phyloP scores from a whole-genome alignment of 2,113 vertebrate species.

The Blennius ocellaris region DNA sequence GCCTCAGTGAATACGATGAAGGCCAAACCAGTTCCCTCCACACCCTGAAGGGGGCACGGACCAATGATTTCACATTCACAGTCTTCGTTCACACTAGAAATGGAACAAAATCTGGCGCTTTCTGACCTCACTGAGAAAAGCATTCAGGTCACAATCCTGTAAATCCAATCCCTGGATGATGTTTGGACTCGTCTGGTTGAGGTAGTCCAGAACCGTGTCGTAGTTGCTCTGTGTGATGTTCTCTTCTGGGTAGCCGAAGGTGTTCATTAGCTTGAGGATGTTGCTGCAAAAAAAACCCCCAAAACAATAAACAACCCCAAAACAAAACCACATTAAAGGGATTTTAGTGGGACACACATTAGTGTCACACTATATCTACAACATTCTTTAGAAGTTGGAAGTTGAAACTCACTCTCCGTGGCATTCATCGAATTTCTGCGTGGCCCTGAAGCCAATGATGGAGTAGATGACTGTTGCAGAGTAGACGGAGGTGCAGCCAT shows the following conservation, averaged over 20 bases:
- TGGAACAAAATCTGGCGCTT: too few species aligned
- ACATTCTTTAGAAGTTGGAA: background rate
- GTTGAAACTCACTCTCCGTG: slow-evolving; percentile 55
- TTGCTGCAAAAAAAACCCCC: slow-evolving; percentile 70
- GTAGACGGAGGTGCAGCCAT: slow-evolving; percentile 93
- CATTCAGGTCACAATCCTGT: slow-evolving; percentile 70
- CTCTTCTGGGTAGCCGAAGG: slow-evolving; percentile 74
- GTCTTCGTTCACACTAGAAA: too few species aligned
- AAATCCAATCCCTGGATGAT: slow-evolving; percentile 65
- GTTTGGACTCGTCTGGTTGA: slow-evolving; percentile 72
- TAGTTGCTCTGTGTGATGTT: slow-evolving; percentile 79
- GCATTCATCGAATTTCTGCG: slow-evolving; percentile 88
- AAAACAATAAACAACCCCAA: background rate
- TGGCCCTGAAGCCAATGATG: slow-evolving; percentile 97
- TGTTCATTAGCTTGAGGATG: slow-evolving; percentile 74
- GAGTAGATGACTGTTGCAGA: slow-evolving; percentile 95
- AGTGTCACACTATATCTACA: too few species aligned
- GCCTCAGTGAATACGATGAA: slow-evolving; percentile 99
- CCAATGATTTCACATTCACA: background rate
- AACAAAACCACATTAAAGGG: background rate
- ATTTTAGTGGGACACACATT: too few species aligned
- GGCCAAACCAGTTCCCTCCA: slow-evolving; percentile 94
- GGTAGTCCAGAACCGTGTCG: background rate
- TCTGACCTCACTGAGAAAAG: slow-evolving; percentile 79
- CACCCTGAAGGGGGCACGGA: slow-evolving; percentile 83